Base-by-base conservation (phyloP, 2,888 invertebrate species). In the Bruchidius siliquastri region DNA sequence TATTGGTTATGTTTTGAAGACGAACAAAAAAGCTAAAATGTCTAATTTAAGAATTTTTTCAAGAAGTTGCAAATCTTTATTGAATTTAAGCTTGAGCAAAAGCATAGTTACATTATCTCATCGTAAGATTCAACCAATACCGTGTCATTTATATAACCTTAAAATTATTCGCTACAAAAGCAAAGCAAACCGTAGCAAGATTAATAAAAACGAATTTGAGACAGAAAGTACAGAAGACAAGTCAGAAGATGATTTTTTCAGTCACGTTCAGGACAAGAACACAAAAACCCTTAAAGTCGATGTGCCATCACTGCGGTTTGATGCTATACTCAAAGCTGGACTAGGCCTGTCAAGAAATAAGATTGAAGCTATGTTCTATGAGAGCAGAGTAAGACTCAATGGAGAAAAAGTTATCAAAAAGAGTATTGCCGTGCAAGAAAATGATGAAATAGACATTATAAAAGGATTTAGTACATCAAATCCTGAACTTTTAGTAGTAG, bases 361-460 rank as follows among this genome's bases (percentile, higher is more conserved):
- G 90, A 88, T 95, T 68, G 96, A 96, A 83, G 89, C 90, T 72
- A 86, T 91, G 71, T 94, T 96, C 84, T 96, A 95, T 87, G 93
- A 93, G 78, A 94, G 93, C 82, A 93, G 91, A 88, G 90, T 96
- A 76, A 90, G 94, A 81, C 84, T 95, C 0, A 96, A 96, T 87
- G 95, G 95, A 6, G 88, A 90, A 77, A 94, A 93, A 84, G 86
- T 94, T 0, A 76, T 88, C 67, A 96, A 96, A 85, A 96, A 96
- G 86, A 93, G 94, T 85, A 83, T 85, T 20, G 85, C 88, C 80
- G 92, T 95, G 85, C 87, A 78, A 68, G 81, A 80, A 75, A 94
- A 92, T 18, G 94, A 95, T 87, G 94, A 94, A 87, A 88, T 96
- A 76, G 96, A 96, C 87, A 82, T 95, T 0, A 89, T 96, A 74